Conservation (phyloP, 2,888 invertebrate species). For the Sinohyriopsis cumingii region DNA sequence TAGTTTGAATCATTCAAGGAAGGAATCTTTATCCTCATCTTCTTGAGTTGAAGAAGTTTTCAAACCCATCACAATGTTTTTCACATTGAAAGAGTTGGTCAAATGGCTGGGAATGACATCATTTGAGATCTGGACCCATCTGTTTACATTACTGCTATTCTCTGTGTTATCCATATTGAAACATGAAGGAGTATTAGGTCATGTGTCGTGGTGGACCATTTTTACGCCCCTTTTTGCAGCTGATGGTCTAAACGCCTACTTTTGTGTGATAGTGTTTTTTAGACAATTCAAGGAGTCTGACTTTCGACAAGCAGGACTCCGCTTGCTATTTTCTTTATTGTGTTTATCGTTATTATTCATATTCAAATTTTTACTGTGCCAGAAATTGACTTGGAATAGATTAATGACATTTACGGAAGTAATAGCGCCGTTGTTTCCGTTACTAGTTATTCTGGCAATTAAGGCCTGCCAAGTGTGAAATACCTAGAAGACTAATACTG, state of each 20-base stretch:
- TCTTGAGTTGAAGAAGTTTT: too few species aligned
- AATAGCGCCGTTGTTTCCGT: constrained; percentile 91
- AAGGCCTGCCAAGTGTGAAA: constrained; percentile 85
- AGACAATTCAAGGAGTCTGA: constrained; percentile 86
- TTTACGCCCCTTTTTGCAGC: constrained; percentile 93
- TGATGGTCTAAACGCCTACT: constrained; percentile 94
- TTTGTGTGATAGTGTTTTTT: constrained; percentile 94
- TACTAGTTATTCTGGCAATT: constrained; percentile 90
- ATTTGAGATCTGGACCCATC: constrained; percentile 94
- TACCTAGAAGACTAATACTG: too few species aligned
- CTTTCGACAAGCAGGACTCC: constrained; percentile 79
- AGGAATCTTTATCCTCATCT: too few species aligned
- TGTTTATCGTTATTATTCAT: constrained; percentile 88
- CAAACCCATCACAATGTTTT: constrained; percentile 79
- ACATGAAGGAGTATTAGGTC: constrained; percentile 77
- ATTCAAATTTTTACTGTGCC: constrained; percentile 92
- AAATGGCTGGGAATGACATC: constrained; percentile 95
- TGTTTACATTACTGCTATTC: constrained; percentile 87
- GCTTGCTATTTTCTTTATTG: constrained; percentile 87
- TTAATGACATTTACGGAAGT: constrained; percentile 92
- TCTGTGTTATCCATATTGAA: constrained; percentile 87
- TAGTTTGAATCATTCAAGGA: too few species aligned
- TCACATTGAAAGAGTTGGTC: constrained; percentile 90
- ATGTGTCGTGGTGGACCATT: constrained; percentile 87
- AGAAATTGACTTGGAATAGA: constrained; percentile 84